These are phyloP conservation scores for Umimayanthus kanabou DNA, from an alignment of 92 coral and sea anemone genomes.

Conservation along the genomic window DNA sequence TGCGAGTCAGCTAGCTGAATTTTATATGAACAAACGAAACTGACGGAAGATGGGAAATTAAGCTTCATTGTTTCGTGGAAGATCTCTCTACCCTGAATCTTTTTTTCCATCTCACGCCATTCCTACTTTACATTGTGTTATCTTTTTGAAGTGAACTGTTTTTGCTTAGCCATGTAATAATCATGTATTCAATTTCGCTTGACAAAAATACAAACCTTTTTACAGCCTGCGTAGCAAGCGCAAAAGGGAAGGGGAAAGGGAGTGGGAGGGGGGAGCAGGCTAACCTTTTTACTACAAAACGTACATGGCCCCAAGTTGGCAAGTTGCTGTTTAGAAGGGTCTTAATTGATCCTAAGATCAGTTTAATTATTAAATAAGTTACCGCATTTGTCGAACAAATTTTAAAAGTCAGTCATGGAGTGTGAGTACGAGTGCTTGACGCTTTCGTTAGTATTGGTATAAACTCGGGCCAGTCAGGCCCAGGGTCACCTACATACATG, in stretches of 20 bases:
- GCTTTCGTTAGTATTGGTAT: too few species aligned
- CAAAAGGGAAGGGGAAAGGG: too few species aligned
- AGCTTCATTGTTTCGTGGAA: not conserved
- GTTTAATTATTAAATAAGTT: not conserved
- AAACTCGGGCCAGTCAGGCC: too few species aligned
- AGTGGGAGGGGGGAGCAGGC: too few species aligned
- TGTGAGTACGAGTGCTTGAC: not conserved
- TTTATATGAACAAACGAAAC: not conserved
- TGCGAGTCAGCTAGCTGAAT: not conserved
- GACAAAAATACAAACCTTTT: not conserved
- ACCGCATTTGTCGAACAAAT: not conserved
- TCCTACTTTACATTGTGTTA: not conserved
- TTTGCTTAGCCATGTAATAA: not conserved
- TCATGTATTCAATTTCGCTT: not conserved
- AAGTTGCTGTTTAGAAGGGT: slow-evolving; percentile 10
- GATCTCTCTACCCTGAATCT: not conserved
- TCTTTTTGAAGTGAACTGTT: too few species aligned
- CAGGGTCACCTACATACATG: too few species aligned
- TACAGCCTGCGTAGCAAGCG: too few species aligned
- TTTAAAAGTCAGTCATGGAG: not conserved
- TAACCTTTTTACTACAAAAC: not conserved
- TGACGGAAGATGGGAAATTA: not conserved
- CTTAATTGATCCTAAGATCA: not conserved
- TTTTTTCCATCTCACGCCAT: not conserved
- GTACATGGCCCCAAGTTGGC: not conserved